Percentiles rank a stretch among this genome's conserved stretches.
These are phyloP conservation scores for Lepidurus packardi DNA, from an alignment of 1,140 invertebrate species.

Conservation along the genomic window DNA sequence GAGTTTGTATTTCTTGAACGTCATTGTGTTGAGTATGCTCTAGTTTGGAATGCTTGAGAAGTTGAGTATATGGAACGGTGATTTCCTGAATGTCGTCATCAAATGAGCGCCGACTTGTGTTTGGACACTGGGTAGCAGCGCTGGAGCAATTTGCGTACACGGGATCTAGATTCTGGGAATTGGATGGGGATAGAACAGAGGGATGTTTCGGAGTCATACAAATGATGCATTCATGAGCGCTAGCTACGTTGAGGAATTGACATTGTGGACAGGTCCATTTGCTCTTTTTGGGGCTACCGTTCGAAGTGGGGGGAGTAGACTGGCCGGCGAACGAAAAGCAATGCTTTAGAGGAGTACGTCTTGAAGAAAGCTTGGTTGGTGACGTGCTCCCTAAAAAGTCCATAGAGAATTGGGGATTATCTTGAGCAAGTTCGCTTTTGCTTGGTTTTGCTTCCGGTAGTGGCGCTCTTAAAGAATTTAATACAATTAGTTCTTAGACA, in stretches of 20 bases:
- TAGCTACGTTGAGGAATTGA: slow-evolving; percentile 40
- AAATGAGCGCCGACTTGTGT: background rate
- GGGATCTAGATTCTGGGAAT: background rate
- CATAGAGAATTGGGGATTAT: slow-evolving; percentile 7
- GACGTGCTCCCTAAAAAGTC: background rate
- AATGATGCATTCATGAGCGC: slow-evolving; percentile 35
- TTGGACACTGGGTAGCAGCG: background rate
- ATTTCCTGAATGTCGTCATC: background rate
- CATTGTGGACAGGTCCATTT: slow-evolving; percentile 43
- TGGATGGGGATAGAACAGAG: background rate
- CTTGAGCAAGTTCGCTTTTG: background rate
- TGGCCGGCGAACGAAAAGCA: background rate
- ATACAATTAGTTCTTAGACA: background rate
- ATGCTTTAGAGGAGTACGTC: slow-evolving; percentile 23
- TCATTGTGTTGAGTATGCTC: background rate
- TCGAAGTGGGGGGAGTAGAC: background rate
- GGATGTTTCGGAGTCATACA: slow-evolving; percentile 28
- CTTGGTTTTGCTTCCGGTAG: background rate
- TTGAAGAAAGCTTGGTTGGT: slow-evolving; percentile 9
- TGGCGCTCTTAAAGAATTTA: background rate
- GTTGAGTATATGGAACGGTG: background rate
- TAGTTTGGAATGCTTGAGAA: background rate
- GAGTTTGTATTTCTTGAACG: background rate
- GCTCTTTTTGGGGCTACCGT: background rate
- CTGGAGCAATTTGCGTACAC: background rate